These are phyloP conservation scores for Stichopus chloronotus DNA, from an alignment of 35 echinoderm and acorn worm species.

Conservation along the genomic window DNA sequence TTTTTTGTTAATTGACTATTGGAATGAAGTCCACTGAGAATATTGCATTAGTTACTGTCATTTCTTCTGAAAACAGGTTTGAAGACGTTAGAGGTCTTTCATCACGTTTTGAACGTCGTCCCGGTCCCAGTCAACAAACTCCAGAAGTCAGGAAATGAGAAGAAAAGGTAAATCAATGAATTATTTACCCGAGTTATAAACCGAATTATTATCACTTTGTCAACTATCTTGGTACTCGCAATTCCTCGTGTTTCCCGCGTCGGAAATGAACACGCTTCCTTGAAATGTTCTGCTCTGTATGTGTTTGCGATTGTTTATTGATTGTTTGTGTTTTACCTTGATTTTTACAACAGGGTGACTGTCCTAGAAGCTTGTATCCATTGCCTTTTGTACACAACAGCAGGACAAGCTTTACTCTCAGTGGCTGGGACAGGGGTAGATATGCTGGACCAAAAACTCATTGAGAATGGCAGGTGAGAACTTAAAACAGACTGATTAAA, in stretches of 20 bases:
- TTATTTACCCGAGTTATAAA: not conserved
- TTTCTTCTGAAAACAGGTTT: slow-evolving; percentile 34
- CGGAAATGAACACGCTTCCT: no score
- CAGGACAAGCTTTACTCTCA: slow-evolving; percentile 78
- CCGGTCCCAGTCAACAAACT: not conserved
- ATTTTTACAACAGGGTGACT: slow-evolving; percentile 45
- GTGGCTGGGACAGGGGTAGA: slow-evolving; percentile 83
- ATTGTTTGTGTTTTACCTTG: not conserved
- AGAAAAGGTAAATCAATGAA: not conserved
- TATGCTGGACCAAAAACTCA: slow-evolving; percentile 76
- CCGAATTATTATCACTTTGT: no score
- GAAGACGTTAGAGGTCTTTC: slow-evolving; percentile 58
- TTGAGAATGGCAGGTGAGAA: slow-evolving; percentile 85
- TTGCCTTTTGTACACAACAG: slow-evolving; percentile 75
- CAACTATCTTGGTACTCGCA: no score
- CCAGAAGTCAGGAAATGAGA: not conserved
- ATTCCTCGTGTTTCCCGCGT: no score
- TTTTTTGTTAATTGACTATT: no score
- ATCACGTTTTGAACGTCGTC: slow-evolving; percentile 56
- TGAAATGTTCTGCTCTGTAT: not conserved
- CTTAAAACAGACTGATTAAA: not conserved
- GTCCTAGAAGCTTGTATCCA: slow-evolving; percentile 77
- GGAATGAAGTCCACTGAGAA: no score
- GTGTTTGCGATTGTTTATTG: not conserved
- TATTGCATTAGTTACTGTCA: not conserved